Evolutionary conservation across 2,113 vertebrate genomes (phyloP), one percentile per base, ranked within the genome.

Genomic region (Nyctereutes procyonoides): DNA sequence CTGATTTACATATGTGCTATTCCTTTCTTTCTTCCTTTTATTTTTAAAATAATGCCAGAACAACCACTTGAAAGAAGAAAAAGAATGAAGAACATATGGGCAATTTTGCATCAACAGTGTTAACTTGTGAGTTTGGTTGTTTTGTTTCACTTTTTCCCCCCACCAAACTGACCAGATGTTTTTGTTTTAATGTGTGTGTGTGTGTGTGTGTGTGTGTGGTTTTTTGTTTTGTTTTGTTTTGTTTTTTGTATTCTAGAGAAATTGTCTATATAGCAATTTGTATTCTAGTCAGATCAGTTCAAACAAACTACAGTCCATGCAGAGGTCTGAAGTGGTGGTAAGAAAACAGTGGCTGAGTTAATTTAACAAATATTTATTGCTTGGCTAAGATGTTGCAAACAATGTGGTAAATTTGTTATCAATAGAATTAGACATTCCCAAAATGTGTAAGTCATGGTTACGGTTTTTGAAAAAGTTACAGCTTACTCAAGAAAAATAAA

Each of bases 21-120:
- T 90, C 85, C 58, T 92, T 95, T 95, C 48, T 69, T 38, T 93
- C 32, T 93, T 80, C 30, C 28, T 51, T 67, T 30, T 26, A 16
- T 69, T 86, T 30, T 76, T 28, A 51, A 24, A 77, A 73, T 89
- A 83, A 60, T 63, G 10, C 3, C 88, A 94, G 24, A 58, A 63
- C 43, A 76, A 69, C n/a, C 4, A 8, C 93, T 80, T 53, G 20
- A 92, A 88, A 93, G 55, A 89, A 67, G 82, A 38, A 35, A 90
- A 80, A 58, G 67, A 71, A 13, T 13, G 24, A 58, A 80, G 43
- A 79, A 56, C 8, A 35, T 8, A 35, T 43, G 73, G 77, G 11
- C 28, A 83, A 32, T 62, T 92, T 91, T 85, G 12, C 20, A 94
- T 63, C 73, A n/a, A 65, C 28, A 80, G 12, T 69, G 30, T 90